Evolutionary conservation across 2,113 vertebrate species (phyloP), one percentile per base, ranked within the genome.

Genomic region (Stegostoma tigrinum): DNA sequence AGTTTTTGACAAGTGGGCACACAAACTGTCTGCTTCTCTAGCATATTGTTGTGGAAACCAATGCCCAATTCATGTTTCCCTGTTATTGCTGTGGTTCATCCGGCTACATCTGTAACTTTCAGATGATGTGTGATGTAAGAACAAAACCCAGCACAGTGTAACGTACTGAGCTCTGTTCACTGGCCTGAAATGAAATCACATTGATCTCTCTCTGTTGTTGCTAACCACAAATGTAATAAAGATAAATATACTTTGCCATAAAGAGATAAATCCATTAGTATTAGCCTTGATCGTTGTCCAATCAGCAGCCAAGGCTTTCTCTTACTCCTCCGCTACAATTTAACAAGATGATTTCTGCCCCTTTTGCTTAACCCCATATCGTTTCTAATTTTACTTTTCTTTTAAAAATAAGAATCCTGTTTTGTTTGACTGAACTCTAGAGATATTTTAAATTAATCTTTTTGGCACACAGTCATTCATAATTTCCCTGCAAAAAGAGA

Each of bases 171-270:
- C 97, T 96, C 97, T 97, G 97, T 98, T 98, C 97, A 97, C 97
- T 97, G 96, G 96, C 97, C 97, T 97, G 96, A 97, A 98, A 98
- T 96, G 97, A 98, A 98, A 97, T 98, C 97, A 97, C 97, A 98
- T 98, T 98, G 98, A 98, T 98, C 97, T 97, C 97, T 97, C 97
- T 96, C 98, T 98, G 98, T 97, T 97, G 97, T 96, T 95, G 97
- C 97, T 97, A 98, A 98, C 98, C 98, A 97, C 98, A 98, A 97
- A 97, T 97, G 97, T 98, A 98, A 98, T 98, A 98, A 98, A 98
- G 97, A 97, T 97, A 98, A 98, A 98, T 97, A 98, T 97, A 97
- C 97, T 97, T 97, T 97, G 97, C 97, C 97, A 96, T 97, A 96
- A 97, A 97, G 97, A 97, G 98, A 98, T 97, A 98, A 98, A 98